These are phyloP conservation scores for Ferdinandea cuprea DNA, from an alignment of 2,888 invertebrate species.

Conservation along the genomic window DNA sequence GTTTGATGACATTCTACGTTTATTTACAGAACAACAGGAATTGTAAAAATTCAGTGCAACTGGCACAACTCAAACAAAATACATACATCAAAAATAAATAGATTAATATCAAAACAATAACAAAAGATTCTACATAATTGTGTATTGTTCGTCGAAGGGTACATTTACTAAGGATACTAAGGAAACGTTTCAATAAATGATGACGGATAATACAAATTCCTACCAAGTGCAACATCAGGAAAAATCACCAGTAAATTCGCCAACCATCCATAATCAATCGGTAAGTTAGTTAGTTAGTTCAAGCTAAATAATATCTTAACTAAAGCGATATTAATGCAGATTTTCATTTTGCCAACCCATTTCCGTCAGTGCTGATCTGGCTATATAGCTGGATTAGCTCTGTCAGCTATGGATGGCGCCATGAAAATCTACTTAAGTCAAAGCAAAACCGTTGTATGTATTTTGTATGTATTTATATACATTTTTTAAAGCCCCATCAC, in stretches of 20 bases:
- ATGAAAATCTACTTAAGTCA: too few relatives aligned
- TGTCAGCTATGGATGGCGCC: too few relatives aligned
- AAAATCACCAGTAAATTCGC: constrained; percentile 53
- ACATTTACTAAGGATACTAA: not conserved
- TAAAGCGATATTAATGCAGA: too few relatives aligned
- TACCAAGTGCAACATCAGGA: constrained; percentile 64
- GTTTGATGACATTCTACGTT: not conserved
- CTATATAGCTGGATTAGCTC: too few relatives aligned
- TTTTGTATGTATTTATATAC: too few relatives aligned
- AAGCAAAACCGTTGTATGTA: too few relatives aligned
- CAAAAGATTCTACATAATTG: not conserved
- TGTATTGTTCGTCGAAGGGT: not conserved
- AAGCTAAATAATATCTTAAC: too few relatives aligned
- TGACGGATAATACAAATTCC: constrained; percentile 69
- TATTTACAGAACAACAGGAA: constrained; percentile 8
- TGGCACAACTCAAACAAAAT: not conserved
- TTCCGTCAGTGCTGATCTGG: too few relatives aligned
- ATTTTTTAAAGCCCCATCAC: constrained; percentile 45
- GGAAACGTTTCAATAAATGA: constrained; percentile 53
- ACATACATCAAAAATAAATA: not conserved
- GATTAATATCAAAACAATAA: not conserved
- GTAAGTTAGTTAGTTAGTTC: too few relatives aligned
- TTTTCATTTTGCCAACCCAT: too few relatives aligned
- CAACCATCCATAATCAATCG: constrained; percentile 49
- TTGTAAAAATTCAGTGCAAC: not conserved